Conservation (phyloP, 2,797 vertebrate genomes). For the Poeciliopsis paucimaculata region DNA sequence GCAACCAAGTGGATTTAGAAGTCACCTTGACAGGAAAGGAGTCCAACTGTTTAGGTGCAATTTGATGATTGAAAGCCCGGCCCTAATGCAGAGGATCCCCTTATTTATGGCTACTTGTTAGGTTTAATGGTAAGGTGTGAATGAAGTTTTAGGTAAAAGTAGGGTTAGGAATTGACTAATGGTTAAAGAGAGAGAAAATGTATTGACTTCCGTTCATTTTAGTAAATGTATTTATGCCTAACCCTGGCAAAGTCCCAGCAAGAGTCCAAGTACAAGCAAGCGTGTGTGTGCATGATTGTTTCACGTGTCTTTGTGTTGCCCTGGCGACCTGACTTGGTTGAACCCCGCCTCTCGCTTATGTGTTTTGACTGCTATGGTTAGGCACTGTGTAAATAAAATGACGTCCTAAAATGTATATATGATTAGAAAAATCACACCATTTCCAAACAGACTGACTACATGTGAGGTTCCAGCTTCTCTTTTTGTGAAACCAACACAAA, state of each 20-base stretch:
- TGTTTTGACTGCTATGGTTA: background rate
- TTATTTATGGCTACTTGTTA: too few relatives aligned
- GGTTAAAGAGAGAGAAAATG: background rate
- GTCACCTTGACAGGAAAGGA: background rate
- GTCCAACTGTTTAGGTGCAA: background rate
- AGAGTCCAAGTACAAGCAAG: background rate
- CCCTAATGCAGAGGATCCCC: too few relatives aligned
- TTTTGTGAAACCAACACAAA: background rate
- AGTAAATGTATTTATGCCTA: too few relatives aligned
- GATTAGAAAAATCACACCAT: background rate
- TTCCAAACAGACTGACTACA: background rate
- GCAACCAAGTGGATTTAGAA: background rate
- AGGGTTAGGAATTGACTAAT: background rate
- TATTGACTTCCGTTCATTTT: too few relatives aligned
- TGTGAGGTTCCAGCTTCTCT: background rate
- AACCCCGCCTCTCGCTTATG: background rate
- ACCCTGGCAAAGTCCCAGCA: background rate
- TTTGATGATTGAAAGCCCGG: too few relatives aligned
- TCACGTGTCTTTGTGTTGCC: background rate
- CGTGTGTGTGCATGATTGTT: background rate
- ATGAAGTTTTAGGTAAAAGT: background rate
- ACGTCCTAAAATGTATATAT: too few relatives aligned
- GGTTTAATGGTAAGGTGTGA: background rate
- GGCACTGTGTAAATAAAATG: background rate
- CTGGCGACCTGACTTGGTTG: background rate